Base-by-base conservation (phyloP, 2,797 vertebrate species). In the Anomalospiza imberbis region DNA sequence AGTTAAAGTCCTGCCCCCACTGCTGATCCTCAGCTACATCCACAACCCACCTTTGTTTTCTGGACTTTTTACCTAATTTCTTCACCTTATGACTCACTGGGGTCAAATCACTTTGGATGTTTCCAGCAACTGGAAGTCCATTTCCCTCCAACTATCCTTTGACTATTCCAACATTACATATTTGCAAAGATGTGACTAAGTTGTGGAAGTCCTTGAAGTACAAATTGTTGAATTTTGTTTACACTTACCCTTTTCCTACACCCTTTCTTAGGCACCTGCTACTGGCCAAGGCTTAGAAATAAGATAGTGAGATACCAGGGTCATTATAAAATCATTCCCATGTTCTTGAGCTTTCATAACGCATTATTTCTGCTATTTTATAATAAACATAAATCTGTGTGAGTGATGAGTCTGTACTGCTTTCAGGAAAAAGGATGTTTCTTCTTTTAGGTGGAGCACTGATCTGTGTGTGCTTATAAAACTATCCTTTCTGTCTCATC, bases 401-500 rank as follows among this genome's bases (percentile, higher is more conserved):
- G 80, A 91, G 34, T 36, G 10, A 36, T 21, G 34, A 88, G 42
- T 8, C 18, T 65, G 8, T 31, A 25, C 29, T 62, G 21, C 50
- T 65, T 92, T 62, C 80, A 88, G 88, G 79, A 67, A 92, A 87
- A 91, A 88, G 26, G 51, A 60, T 85, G 66, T 84, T 91, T 58
- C 85, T 91, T 38, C 51, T 78, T 61, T 73, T 81, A 84, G 79
- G 79, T 86, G 70, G 70, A 73, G 71, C 62, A 25, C 31, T 28
- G 67, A 53, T 67, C 16, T 11, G 2, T 65, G 34, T 53, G 32
- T 81, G 55, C 88, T 95, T 93, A 66, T 88, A 73, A 60, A 60
- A 42, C 32, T 53, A 14, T 60, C 31, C 44, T 73, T 61, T 91
- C 58, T 88, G 47, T 51, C 58, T 75, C 62, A 61, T 19, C 53